phyloP scores from a whole-genome alignment of 2,888 invertebrate species.

The Orgyia antiqua region DNA sequence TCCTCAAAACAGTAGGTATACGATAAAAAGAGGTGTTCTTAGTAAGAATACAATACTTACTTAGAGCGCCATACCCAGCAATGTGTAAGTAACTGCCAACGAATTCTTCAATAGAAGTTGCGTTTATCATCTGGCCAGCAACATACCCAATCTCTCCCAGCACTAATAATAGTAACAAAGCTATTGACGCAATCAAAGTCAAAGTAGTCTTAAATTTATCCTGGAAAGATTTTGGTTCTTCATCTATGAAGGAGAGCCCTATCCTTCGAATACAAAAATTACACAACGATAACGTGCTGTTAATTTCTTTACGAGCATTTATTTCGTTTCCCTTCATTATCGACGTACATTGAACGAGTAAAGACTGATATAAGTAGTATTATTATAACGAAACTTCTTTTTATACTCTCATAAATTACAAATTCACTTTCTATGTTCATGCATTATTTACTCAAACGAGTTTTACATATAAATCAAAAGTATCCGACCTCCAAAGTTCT shows the following conservation, averaged over 20 bases:
- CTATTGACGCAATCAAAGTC: conserved; percentile 30
- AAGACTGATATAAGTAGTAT: no score
- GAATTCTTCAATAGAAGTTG: conserved; percentile 44
- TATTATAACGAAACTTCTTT: no score
- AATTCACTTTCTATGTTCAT: not conserved
- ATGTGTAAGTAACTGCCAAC: conserved; percentile 49
- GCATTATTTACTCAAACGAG: not conserved
- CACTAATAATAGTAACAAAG: conserved; percentile 37
- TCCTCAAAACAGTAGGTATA: no score
- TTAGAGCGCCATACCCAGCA: conserved; percentile 54
- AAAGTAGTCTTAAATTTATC: conserved; percentile 23
- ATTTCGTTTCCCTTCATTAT: conserved; percentile 8
- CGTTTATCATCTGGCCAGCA: conserved; percentile 31
- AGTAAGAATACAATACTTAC: no score
- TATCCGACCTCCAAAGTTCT: conserved; percentile 11
- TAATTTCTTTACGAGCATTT: conserved; percentile 37
- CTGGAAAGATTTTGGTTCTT: conserved; percentile 25
- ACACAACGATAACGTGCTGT: conserved; percentile 37
- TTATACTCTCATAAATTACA: not conserved
- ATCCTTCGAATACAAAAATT: conserved; percentile 44
- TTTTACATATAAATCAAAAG: not conserved
- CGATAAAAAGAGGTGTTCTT: no score
- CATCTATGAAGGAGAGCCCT: conserved; percentile 45
- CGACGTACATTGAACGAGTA: not conserved
- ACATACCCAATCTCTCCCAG: conserved; percentile 43